Base-by-base conservation (phyloP, 2,888 invertebrate genomes). In the Agrotis segetum region DNA sequence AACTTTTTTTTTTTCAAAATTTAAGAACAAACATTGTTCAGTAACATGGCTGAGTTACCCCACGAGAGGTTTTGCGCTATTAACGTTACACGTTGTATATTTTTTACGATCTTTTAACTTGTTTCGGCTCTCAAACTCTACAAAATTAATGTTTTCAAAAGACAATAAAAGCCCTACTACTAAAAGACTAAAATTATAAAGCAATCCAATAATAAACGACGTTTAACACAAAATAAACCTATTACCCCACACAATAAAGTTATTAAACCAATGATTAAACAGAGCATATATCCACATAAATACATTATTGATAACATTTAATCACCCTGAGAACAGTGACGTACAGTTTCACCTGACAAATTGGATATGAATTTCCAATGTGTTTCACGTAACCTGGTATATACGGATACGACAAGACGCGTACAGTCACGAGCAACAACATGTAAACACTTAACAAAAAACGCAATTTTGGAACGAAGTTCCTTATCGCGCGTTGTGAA, bases 321-420 rank as follows among this genome's bases (percentile, higher is more conserved):
- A 79, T 79, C 71, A 77, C 55, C 58, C 24, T 68, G 82, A 47
- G 81, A 81, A 66, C 49, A 56, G 47, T 60, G 52, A 11, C 21
- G 21, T 63, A 29, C 17, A 53, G 65, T 50, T 50, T 77, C 77
- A 77, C 67, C 67, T 81, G 71, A 66, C 82, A 77, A 81, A 79
- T 79, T 71, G 77, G 68, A 56, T 79, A 72, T 77, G 71, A 81
- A 81, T 81, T 60, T 72, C 46, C 65, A 77, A 81, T 72, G 71
- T 56, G 63, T 63, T 76, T 70, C 11, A 56, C 40, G 76, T 58
- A 61, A 70, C 65, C 3, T 46, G 55, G 40, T 40, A 4, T 9
- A 1, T 40, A 29, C 34, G 34, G 29, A 58, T 55, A 47, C 46
- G 19, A 29, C 21, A 65, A 65, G 53, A 64, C 58, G 58, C 58